Evolutionary conservation across 1,140 invertebrate genomes (phyloP).

Genomic region (Paraescarpia echinospica): DNA sequence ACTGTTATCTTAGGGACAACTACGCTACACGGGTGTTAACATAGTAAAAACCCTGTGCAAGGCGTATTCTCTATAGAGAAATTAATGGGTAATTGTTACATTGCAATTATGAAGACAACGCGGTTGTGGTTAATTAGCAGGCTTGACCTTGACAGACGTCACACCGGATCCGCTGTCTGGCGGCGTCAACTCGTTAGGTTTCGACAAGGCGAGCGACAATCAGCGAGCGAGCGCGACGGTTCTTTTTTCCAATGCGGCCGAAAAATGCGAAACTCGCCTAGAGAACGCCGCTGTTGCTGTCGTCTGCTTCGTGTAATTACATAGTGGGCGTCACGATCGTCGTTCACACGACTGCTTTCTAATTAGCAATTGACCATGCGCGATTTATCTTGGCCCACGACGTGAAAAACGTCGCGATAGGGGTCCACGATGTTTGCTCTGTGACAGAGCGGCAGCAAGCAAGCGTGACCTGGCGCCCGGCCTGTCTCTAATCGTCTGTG

Average conservation of each 20-base stretch:
- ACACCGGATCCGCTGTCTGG: background rate
- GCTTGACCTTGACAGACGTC: too few relatives aligned
- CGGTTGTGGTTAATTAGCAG: too few relatives aligned
- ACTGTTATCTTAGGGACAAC: too few relatives aligned
- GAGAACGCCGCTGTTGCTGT: background rate
- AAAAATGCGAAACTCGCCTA: background rate
- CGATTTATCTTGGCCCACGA: background rate
- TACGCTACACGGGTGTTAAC: too few relatives aligned
- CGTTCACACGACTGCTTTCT: background rate
- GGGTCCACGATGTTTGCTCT: background rate
- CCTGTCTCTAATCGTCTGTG: background rate
- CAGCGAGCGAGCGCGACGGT: background rate
- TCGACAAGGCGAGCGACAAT: background rate
- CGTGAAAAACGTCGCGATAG: background rate
- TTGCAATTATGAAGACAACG: too few relatives aligned
- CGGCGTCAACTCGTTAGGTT: background rate
- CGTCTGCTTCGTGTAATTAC: background rate
- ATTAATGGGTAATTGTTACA: too few relatives aligned
- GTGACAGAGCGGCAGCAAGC: background rate
- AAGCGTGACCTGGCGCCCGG: background rate
- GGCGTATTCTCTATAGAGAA: too few relatives aligned
- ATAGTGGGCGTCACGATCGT: background rate
- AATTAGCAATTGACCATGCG: background rate
- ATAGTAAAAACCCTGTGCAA: too few relatives aligned
- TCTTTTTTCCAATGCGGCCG: background rate